Percentiles rank a stretch among this genome's conserved stretches.
Evolutionary conservation across 2,888 invertebrate genomes (phyloP).

Genomic region (Agrotis puta): DNA sequence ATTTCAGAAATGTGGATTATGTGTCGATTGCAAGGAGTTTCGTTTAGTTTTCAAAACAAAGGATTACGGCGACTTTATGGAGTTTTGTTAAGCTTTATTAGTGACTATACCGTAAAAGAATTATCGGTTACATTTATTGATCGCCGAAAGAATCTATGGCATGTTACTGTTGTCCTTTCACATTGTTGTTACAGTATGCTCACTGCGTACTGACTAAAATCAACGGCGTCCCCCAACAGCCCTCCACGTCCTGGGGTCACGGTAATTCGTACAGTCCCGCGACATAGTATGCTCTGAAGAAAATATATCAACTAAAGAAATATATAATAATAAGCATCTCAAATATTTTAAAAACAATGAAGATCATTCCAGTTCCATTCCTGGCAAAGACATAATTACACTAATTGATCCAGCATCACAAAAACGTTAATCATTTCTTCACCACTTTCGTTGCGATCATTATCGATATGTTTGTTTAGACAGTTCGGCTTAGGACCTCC

Average conservation of each 20-base stretch:
- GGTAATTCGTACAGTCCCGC: too few species aligned
- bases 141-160: too few species aligned
- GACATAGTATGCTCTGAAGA: too few species aligned
- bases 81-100: conserved; percentile 15
- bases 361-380: neutral
- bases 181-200: too few species aligned
- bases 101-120: neutral
- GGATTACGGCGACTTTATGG: conserved; percentile 5
- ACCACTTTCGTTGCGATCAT: conserved; percentile 11
- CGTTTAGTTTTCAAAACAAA: conserved; percentile 39
- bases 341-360: neutral
- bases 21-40: conserved; percentile 47
- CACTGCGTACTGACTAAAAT: too few species aligned
- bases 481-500: conserved; percentile 18
- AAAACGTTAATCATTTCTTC: neutral
- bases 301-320: neutral
- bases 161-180: too few species aligned
- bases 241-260: too few species aligned
- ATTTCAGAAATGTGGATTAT: conserved; percentile 56
- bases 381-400: neutral
- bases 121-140: too few species aligned
- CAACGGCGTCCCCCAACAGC: too few species aligned
- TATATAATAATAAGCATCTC: neutral
- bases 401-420: neutral
- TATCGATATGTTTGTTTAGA: conserved; percentile 37